Conservation (phyloP, 2,888 invertebrate genomes). For the Flexamia atlantica region DNA sequence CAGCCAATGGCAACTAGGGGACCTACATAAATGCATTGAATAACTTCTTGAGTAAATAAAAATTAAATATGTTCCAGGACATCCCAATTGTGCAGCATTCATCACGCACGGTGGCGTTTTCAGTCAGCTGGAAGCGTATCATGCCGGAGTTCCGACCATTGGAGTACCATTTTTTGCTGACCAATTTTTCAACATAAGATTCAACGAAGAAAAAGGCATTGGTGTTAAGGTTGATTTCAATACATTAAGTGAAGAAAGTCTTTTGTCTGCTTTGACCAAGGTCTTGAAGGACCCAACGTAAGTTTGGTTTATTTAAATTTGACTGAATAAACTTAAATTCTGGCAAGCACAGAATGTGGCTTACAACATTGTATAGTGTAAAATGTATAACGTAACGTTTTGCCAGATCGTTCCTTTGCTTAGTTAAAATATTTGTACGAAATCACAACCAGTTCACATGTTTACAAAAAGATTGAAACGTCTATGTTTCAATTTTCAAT, state of each 20-base stretch:
- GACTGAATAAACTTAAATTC: too few relatives aligned
- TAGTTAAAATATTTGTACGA: too few relatives aligned
- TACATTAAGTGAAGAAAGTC: slow-evolving; percentile 50
- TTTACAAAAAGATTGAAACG: too few relatives aligned
- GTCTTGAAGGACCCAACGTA: slow-evolving; percentile 64
- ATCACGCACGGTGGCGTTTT: slow-evolving; percentile 68
- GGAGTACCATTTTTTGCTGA: slow-evolving; percentile 68
- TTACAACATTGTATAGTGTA: too few relatives aligned
- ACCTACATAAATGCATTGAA: too few relatives aligned
- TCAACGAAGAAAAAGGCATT: slow-evolving; percentile 62
- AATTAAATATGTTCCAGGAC: slow-evolving; percentile 61
- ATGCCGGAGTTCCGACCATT: slow-evolving; percentile 65
- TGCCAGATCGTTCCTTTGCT: too few relatives aligned
- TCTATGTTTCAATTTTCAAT: too few relatives aligned
- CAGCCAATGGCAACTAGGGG: too few relatives aligned
- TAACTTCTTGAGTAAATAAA: neutral
- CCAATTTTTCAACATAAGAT: slow-evolving; percentile 65
- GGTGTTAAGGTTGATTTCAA: slow-evolving; percentile 64
- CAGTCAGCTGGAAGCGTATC: slow-evolving; percentile 66
- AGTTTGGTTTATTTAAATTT: neutral
- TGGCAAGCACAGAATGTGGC: too few relatives aligned
- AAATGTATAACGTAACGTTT: too few relatives aligned
- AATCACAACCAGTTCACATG: too few relatives aligned
- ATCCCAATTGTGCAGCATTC: slow-evolving; percentile 66
- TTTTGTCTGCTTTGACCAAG: slow-evolving; percentile 58